Base-by-base conservation (phyloP, 2,888 invertebrate genomes). In the Capitulum mitella region DNA sequence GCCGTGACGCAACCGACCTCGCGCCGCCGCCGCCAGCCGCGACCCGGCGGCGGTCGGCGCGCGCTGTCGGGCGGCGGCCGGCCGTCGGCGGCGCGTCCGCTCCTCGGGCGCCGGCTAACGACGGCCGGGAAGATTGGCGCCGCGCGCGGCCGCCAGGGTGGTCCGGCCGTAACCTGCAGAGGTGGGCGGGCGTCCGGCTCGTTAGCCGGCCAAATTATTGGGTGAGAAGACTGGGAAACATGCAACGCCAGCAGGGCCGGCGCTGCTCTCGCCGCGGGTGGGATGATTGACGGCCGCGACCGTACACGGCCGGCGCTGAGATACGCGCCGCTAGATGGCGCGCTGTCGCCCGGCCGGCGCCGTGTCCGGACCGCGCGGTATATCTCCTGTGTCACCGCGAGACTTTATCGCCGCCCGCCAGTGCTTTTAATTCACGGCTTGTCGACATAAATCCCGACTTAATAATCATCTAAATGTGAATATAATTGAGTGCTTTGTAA, bases 381-480 rank as follows among this genome's bases (percentile, higher is more conserved):
- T 32, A 61, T 61, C 61, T 29, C 61, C 32, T 16, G 14, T 61
- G 61, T 61, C 61, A 32, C 61, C 32, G 61, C 5, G 16, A 10
- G 32, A 32, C n/a, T 61, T 61, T 32, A 61, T 61, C 61, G 32
- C 32, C 61, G 3, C 32, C 14, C 32, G 14, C 16, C 16, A 32
- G 14, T n/a, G 61, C 29, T n/a, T n/a, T 61, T 61, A 61, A 61
- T 61, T 61, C 61, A 61, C 61, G 32, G 10, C 61, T 61, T 32
- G 61, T 61, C 61, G n/a, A 61, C 61, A 32, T 61, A 32, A 61
- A 29, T 61, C n/a, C 32, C 16, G 61, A 16, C 32, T 61, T 61
- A 61, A 61, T 61, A 61, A 61, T 61, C 61, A 61, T 61, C 61
- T n/a, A 61, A 61, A 61, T 61, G 61, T 61, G 61, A 61, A 61